Evolutionary conservation across 2,797 vertebrate genomes (phyloP).

Genomic region (Otolemur crassicaudatus): DNA sequence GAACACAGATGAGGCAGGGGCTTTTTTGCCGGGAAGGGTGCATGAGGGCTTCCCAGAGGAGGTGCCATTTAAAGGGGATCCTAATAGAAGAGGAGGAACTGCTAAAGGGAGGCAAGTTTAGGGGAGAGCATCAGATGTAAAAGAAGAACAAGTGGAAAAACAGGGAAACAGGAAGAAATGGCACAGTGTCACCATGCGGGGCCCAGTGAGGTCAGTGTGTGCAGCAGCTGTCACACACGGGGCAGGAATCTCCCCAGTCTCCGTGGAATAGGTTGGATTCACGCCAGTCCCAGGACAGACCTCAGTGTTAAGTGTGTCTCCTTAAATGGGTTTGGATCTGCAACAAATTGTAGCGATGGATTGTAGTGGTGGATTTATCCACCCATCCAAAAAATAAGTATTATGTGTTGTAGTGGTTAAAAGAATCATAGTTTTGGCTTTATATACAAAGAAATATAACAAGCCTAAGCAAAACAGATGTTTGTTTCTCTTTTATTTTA

Average conservation of each 20-base stretch:
- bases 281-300: background rate
- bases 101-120: too few species aligned
- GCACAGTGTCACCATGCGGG: background rate
- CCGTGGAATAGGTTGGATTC: background rate
- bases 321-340: background rate
- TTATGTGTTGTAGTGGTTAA: background rate
- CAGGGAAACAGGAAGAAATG: background rate
- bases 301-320: background rate
- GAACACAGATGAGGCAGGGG: background rate
- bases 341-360: background rate
- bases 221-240: background rate
- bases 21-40: background rate
- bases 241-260: background rate
- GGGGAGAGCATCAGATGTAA: background rate
- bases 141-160: background rate
- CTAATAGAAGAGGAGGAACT: background rate
- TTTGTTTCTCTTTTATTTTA: background rate
- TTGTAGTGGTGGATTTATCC: background rate
- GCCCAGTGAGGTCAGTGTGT: rapidly evolving
- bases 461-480: background rate
- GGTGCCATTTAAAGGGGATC: background rate
- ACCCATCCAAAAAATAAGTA: background rate
- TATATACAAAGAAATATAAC: background rate
- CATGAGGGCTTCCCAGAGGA: background rate
- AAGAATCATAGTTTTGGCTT: background rate